These are phyloP conservation scores for Pollicipes pollicipes DNA, from an alignment of 1,140 invertebrate species.

Conservation along the genomic window DNA sequence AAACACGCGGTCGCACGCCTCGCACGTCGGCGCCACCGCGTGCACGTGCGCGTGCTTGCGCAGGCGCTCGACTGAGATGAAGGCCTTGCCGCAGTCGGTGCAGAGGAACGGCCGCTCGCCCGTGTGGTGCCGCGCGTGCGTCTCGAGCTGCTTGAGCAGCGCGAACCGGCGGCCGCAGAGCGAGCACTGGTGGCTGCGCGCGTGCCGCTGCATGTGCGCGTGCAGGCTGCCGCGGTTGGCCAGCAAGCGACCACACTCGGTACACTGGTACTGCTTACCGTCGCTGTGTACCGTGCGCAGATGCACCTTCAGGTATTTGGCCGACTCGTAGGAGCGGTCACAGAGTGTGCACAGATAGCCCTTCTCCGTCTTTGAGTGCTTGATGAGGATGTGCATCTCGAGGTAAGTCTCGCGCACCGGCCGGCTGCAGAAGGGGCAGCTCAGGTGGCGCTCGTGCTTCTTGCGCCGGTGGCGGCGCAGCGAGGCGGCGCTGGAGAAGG, in stretches of 20 bases:
- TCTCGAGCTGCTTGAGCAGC: constrained; percentile 18
- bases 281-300: constrained; percentile 12
- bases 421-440: neutral
- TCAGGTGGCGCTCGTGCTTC: neutral
- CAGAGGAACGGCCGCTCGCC: constrained; percentile 18
- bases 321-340: neutral
- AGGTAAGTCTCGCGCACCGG: neutral
- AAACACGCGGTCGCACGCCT: constrained; percentile 11
- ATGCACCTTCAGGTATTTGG: neutral
- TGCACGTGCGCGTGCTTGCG: neutral
- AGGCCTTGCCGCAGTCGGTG: constrained; percentile 17
- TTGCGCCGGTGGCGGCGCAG: neutral
- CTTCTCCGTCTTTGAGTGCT: neutral
- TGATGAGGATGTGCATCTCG: neutral
- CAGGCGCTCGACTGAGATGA: constrained; percentile 5
- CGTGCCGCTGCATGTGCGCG: neutral
- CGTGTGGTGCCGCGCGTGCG: constrained; percentile 18
- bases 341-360: neutral
- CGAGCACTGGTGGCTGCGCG: constrained; percentile 20
- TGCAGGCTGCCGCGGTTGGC: neutral
- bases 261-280: constrained; percentile 13
- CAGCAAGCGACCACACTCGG: constrained; percentile 13
- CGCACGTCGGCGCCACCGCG: neutral
- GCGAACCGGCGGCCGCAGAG: constrained; percentile 25
- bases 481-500: neutral